Conservation (phyloP, 2,888 invertebrate species). For the Agonopterix heracliana region DNA sequence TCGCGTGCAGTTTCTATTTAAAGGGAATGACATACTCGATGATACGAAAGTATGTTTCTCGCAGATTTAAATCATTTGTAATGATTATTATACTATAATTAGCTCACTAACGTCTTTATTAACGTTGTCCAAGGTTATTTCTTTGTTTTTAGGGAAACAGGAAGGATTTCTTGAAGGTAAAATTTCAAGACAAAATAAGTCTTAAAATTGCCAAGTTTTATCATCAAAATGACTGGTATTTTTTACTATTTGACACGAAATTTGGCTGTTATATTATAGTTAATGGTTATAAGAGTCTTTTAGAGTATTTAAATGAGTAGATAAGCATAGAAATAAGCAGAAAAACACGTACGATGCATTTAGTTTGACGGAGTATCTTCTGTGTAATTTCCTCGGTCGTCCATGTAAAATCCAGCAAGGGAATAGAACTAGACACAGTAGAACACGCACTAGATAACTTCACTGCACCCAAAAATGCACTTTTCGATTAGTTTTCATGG, state of each 20-base stretch:
- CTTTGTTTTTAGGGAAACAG: not conserved
- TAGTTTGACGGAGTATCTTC: constrained; percentile 35
- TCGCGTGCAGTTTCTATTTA: constrained; percentile 3
- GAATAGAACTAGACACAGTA: constrained; percentile 21
- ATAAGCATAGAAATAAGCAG: constrained; percentile 17
- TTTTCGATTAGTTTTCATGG: constrained; percentile 29
- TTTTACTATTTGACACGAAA: not conserved
- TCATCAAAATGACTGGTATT: no score
- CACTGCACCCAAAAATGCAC: constrained; percentile 33
- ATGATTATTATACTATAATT: not conserved
- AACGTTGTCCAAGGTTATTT: not conserved
- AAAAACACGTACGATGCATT: constrained; percentile 62
- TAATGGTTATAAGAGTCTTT: not conserved
- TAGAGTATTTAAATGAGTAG: not conserved
- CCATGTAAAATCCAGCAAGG: constrained; percentile 29
- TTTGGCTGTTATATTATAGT: not conserved
- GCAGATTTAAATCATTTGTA: not conserved
- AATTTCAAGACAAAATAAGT: not conserved
- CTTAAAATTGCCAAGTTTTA: no score
- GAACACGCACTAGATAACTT: constrained; percentile 33
- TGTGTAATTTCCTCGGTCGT: constrained; percentile 20
- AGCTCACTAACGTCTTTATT: not conserved
- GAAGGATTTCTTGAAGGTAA: constrained; percentile 9
- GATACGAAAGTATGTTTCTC: not conserved
- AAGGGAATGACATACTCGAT: constrained; percentile 1